phyloP scores from a whole-genome alignment of 2,113 vertebrate genomes.

The Cinclus cinclus region DNA sequence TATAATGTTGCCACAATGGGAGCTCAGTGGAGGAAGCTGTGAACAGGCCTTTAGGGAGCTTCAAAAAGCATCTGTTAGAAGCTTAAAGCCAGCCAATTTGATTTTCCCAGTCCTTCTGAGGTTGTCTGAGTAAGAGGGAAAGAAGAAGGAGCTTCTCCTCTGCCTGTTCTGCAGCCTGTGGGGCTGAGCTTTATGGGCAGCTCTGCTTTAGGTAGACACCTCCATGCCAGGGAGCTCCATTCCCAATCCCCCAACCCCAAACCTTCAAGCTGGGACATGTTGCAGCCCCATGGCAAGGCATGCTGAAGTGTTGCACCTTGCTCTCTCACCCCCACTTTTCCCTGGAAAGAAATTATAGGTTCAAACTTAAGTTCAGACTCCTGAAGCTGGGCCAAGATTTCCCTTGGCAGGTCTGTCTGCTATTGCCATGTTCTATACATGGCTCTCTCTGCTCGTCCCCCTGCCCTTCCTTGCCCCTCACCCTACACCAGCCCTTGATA shows the following conservation, averaged over 20 bases:
- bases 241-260: background rate
- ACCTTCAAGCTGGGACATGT: background rate
- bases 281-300: background rate
- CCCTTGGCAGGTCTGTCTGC: background rate
- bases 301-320: too few relatives aligned
- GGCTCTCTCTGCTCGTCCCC: background rate
- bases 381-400: background rate
- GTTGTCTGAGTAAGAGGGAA: background rate
- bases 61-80: background rate
- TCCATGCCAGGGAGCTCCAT: background rate
- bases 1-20: background rate
- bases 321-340: background rate
- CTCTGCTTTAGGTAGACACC: too few relatives aligned
- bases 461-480: background rate
- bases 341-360: background rate
- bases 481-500: background rate
- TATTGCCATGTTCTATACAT: fast-evolving
- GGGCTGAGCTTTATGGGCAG: background rate
- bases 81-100: background rate
- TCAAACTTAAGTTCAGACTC: background rate
- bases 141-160: background rate
- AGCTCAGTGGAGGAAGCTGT: background rate
- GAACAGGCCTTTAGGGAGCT: background rate
- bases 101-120: background rate
- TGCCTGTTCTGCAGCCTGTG: fast-evolving